phyloP scores from a whole-genome alignment of 2,113 vertebrate species.

The Pholis gunnellus region DNA sequence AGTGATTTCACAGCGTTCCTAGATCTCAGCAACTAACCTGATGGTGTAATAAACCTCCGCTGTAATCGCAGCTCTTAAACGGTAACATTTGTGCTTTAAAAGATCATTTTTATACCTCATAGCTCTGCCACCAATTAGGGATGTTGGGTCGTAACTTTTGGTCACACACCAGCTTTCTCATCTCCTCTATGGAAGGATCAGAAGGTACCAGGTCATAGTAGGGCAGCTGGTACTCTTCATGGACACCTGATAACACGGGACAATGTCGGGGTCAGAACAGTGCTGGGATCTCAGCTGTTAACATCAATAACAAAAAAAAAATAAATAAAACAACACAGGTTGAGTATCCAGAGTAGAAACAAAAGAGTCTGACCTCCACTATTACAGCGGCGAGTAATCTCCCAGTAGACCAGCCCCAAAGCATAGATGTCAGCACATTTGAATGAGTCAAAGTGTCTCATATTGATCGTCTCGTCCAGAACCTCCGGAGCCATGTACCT shows the following conservation, averaged over 20 bases:
- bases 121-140: conserved; percentile 98
- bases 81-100: not conserved
- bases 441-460: conserved; percentile 97
- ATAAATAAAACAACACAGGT: conserved; percentile 26
- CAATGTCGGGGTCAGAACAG: conserved; percentile 13
- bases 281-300: conserved; percentile 6
- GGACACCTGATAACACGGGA: conserved; percentile 85
- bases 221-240: conserved; percentile 96
- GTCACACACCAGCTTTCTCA: conserved; percentile 96
- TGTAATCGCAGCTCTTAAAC: not conserved
- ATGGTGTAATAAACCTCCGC: not conserved
- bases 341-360: conserved; percentile 33
- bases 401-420: conserved; percentile 96
- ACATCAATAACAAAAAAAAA: not conserved
- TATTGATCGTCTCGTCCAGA: conserved; percentile 96
- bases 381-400: conserved; percentile 94
- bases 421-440: conserved; percentile 98
- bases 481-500: conserved; percentile 99
- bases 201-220: conserved; percentile 97
- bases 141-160: conserved; percentile 94
- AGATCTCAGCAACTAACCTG: not conserved
- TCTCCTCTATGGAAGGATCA: conserved; percentile 97
- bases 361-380: conserved; percentile 87
- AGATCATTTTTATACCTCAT: conserved; percentile 85
- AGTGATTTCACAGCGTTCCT: not conserved